Percentiles rank a stretch among this genome's conserved stretches.
These are phyloP conservation scores for Brachyhypopomus gauderio DNA, from an alignment of 2,113 vertebrate genomes.

Conservation along the genomic window DNA sequence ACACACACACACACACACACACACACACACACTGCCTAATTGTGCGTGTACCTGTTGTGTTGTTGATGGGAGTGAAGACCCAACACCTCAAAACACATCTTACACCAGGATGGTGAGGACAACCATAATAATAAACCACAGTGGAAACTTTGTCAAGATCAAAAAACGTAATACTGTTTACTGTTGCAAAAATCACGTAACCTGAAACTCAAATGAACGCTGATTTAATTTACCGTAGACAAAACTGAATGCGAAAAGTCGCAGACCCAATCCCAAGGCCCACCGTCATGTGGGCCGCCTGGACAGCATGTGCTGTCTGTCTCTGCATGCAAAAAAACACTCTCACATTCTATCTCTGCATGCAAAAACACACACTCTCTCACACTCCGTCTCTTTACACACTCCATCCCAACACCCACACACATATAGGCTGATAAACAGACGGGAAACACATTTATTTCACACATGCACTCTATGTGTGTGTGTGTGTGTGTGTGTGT, in stretches of 20 bases:
- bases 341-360: constrained; percentile 8
- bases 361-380: constrained; percentile 2
- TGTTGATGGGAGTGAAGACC: background rate
- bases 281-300: background rate
- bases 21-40: background rate
- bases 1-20: constrained; percentile 3
- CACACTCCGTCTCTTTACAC: background rate
- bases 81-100: background rate
- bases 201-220: too few relatives aligned
- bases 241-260: too few relatives aligned
- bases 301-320: constrained; percentile 3
- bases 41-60: background rate
- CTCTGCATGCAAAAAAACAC: background rate
- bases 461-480: background rate
- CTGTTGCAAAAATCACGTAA: too few relatives aligned
- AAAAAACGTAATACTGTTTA: too few relatives aligned
- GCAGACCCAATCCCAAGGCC: too few relatives aligned
- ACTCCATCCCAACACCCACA: constrained; percentile 34
- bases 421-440: constrained; percentile 53
- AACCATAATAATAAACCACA: background rate
- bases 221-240: too few relatives aligned
- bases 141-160: background rate
- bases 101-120: too few relatives aligned
- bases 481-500: too few relatives aligned
- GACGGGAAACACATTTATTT: constrained; percentile 42